A percentile compares a stretch with the other conserved stretches of the same genome.
Evolutionary conservation across 2,797 vertebrate species (phyloP).

Genomic region (Carduelis carduelis): DNA sequence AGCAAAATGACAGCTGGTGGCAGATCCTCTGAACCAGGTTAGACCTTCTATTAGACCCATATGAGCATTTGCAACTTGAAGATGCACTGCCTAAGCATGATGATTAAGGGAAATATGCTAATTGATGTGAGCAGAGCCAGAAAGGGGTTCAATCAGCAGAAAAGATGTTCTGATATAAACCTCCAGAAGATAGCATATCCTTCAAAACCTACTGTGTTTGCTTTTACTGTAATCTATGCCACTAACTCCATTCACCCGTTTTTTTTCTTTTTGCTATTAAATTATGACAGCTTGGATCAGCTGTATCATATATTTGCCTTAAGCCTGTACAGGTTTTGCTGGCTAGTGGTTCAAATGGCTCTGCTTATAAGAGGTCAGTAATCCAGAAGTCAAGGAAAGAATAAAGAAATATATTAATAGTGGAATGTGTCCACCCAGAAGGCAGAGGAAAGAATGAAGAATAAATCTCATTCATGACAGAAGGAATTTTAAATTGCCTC

Average conservation of each 20-base stretch:
- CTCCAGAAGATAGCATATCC: background rate
- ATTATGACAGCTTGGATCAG: background rate
- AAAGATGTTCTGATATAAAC: background rate
- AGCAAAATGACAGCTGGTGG: background rate
- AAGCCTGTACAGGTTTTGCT: background rate
- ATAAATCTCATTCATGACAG: accelerated
- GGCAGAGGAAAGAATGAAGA: background rate
- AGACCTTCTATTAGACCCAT: background rate
- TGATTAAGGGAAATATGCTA: background rate
- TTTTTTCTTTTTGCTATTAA: background rate
- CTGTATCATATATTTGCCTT: background rate
- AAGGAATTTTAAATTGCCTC: background rate
- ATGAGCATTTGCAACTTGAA: background rate
- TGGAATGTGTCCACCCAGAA: background rate
- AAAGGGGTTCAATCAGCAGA: background rate
- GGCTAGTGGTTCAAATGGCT: background rate
- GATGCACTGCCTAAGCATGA: background rate
- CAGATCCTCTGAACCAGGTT: background rate
- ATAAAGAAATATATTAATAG: background rate
- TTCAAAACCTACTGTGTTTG: background rate
- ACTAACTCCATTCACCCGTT: background rate
- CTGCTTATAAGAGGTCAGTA: background rate
- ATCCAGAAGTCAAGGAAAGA: background rate
- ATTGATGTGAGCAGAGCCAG: background rate
- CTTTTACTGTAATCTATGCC: background rate